Conservation (phyloP, 2,797 vertebrate genomes). For the Avahi laniger region DNA sequence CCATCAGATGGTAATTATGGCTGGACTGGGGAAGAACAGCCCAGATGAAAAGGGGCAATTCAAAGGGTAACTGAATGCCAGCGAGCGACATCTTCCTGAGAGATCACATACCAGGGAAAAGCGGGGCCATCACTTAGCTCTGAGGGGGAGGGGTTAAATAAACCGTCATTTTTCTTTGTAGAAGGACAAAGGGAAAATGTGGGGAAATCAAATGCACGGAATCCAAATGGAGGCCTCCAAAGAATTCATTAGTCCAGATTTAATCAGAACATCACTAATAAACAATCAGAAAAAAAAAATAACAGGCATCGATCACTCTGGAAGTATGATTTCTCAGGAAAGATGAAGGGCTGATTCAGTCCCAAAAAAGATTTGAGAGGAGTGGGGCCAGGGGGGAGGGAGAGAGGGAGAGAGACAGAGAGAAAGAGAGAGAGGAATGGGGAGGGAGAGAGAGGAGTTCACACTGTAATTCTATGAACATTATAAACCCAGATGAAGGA, state of each 20-base stretch:
- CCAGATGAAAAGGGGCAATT: constrained; percentile 73
- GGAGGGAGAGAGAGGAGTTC: not conserved
- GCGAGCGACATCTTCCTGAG: constrained; percentile 68
- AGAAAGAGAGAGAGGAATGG: not conserved
- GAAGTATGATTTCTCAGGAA: constrained; percentile 11
- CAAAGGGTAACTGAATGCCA: constrained; percentile 73
- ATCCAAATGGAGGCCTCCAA: constrained; percentile 1
- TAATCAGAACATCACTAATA: constrained; percentile 21
- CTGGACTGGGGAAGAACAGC: constrained; percentile 62
- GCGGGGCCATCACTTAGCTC: constrained; percentile 29
- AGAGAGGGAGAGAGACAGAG: not conserved
- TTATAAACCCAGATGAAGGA: not conserved
- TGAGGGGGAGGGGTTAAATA: not conserved
- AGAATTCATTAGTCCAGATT: constrained; percentile 42
- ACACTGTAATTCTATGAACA: not conserved
- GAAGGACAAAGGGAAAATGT: constrained; percentile 51
- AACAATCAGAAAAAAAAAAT: not conserved
- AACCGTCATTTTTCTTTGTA: constrained; percentile 40
- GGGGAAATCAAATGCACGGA: constrained; percentile 2
- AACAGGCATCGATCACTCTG: not conserved
- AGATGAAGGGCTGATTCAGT: not conserved
- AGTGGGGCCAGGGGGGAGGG: fast-evolving
- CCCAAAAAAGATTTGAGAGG: not conserved
- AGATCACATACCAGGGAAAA: constrained; percentile 69
- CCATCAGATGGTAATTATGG: constrained; percentile 78